Evolutionary conservation across 2,888 invertebrate genomes (phyloP).

Genomic region (Ceramica pisi): DNA sequence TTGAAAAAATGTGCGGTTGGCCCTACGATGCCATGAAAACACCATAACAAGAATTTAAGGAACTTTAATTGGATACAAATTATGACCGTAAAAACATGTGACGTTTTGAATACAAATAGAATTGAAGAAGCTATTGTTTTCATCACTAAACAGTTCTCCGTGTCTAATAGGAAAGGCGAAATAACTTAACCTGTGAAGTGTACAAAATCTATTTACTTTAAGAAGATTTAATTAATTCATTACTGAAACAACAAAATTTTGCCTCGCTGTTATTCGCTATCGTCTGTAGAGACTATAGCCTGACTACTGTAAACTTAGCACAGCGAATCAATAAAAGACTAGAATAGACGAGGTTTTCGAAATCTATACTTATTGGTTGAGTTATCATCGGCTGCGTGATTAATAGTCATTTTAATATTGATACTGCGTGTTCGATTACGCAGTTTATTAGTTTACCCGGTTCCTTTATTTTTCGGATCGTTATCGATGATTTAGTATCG

Average conservation of each 20-base stretch:
- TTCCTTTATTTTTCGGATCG: conserved; percentile 13
- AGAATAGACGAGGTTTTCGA: conserved; percentile 38
- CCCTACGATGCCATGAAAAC: not conserved
- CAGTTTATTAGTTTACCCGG: not conserved
- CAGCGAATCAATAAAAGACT: conserved; percentile 42
- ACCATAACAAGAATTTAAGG: not conserved
- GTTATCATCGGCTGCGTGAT: conserved; percentile 16
- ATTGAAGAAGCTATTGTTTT: conserved; percentile 22
- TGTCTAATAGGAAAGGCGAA: conserved; percentile 15
- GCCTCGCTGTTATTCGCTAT: not conserved
- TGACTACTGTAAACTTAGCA: conserved; percentile 19
- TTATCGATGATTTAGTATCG: not conserved
- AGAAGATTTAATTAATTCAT: conserved; percentile 10
- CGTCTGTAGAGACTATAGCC: not conserved
- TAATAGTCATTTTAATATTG: conserved; percentile 23
- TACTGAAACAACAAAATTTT: conserved; percentile 4
- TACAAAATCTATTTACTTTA: conserved; percentile 18
- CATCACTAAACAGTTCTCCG: conserved; percentile 8
- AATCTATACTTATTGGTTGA: conserved; percentile 37
- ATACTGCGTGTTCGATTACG: not conserved
- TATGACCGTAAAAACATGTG: not conserved
- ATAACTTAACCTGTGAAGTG: conserved; percentile 15
- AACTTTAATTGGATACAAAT: conserved; percentile 9
- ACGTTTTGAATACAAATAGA: conserved; percentile 3
- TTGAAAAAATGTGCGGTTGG: not conserved